Evolutionary conservation across 2,888 invertebrate species (phyloP), one percentile per base, ranked within the genome.

Genomic region (Glaucopsyche alexis): DNA sequence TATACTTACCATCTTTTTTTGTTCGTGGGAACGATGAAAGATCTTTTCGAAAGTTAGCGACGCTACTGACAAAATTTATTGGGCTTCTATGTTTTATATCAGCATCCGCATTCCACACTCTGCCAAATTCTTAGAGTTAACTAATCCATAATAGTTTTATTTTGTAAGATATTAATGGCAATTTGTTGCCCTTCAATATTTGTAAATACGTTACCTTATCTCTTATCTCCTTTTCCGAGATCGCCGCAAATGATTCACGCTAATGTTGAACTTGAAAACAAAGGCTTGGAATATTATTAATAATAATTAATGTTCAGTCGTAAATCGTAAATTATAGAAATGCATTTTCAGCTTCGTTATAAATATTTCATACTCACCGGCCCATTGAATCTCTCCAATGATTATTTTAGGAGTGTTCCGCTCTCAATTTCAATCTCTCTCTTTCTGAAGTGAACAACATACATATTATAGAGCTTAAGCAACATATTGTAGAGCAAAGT

Each of bases 321-420:
- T 8, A 7, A 8, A n/a, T 40, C 7, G 14, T 7, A 0, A n/a
- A n/a, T n/a, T n/a, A n/a, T n/a, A 66, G 47, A 11, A 66, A 72
- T 66, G 66, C 72, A 66, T 66, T 65, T 49, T 49, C 47, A 16
- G 72, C 40, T 40, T 16, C 16, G 72, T 38, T 72, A 64, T 47
- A 73, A 65, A 71, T 66, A 38, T 71, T 71, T 29, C 29, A 4
- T 29, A 29, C 29, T 29, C 29, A 29, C 2, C 42, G 60, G 71
- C 75, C 74, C 70, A 71, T 64, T 40, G 55, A 65, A 64, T 71
- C 29, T 50, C 40, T 73, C 73, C 73, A 75, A 72, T 74, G 73
- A 75, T 76, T 76, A 76, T 76, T 75, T 77, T 75, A 74, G 72
- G 73, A 74, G 60, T 60, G 7, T 5, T 64, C 60, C 60, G 47